Conservation (phyloP, 1,140 invertebrate species). For the Drosophila chauvacae region DNA sequence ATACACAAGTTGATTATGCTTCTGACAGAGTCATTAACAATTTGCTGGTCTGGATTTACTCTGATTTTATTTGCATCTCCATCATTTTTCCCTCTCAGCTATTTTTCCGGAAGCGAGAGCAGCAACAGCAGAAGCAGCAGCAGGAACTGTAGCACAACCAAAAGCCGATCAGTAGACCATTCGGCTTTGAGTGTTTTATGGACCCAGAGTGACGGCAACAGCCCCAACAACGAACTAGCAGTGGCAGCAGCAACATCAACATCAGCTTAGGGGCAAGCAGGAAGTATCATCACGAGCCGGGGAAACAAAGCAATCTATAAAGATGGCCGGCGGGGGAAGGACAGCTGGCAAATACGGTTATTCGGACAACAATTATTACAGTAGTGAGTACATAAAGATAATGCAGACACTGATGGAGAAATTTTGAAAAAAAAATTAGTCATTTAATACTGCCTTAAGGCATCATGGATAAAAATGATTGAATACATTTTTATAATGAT, state of each 20-base stretch:
- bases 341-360: constrained; percentile 83
- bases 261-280: constrained; percentile 39
- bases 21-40: constrained; percentile 61
- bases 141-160: constrained; percentile 24
- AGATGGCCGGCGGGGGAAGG: constrained; percentile 80
- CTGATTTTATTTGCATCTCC: constrained; percentile 48
- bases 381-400: constrained; percentile 63
- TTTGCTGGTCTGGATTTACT: constrained; percentile 48
- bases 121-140: constrained; percentile 8
- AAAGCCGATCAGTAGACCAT: constrained; percentile 47
- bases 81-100: constrained; percentile 12
- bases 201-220: constrained; percentile 32
- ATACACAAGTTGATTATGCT: constrained; percentile 48
- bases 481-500: no score
- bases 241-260: constrained; percentile 11
- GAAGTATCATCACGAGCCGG: constrained; percentile 42
- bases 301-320: constrained; percentile 64
- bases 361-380: constrained; percentile 82
- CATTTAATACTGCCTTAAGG: background rate
- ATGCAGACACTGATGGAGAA: constrained; percentile 1
- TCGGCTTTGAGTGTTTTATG: constrained; percentile 53
- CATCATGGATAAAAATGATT: no score
- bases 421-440: background rate
- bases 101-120: constrained; percentile 22
- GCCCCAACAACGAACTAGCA: constrained; percentile 18